phyloP scores from a whole-genome alignment of 2,113 vertebrate species.

The Oxyruncus cristatus region DNA sequence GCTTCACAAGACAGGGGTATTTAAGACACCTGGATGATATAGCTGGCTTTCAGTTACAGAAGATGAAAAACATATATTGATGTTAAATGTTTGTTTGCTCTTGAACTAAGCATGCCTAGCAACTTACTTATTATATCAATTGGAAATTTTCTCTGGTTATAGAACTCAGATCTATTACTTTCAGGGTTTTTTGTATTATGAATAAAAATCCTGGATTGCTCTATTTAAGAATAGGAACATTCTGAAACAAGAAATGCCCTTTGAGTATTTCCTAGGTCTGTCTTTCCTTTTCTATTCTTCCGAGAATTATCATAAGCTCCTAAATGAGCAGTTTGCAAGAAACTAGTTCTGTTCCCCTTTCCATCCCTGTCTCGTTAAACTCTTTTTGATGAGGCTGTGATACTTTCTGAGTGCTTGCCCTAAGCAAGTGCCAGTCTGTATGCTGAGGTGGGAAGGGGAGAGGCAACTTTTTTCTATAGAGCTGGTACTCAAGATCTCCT shows the following conservation, averaged over 20 bases:
- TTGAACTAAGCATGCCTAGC: neutral
- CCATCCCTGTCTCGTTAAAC: neutral
- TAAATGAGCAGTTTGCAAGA: neutral
- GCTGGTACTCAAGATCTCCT: neutral
- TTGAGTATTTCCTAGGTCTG: neutral
- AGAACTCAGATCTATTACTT: neutral
- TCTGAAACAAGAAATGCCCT: neutral
- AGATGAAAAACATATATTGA: neutral
- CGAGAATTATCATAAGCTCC: neutral
- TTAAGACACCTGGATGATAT: neutral
- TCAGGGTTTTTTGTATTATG: neutral
- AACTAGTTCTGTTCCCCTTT: neutral
- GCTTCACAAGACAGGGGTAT: neutral
- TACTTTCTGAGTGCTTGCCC: neutral
- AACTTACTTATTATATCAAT: neutral
- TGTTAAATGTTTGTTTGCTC: neutral
- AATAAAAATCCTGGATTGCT: neutral
- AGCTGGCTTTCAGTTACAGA: neutral
- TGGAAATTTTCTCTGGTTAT: neutral
- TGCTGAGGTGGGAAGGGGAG: neutral
- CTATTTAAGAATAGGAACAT: neutral
- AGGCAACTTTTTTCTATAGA: neutral
- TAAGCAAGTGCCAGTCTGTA: neutral
- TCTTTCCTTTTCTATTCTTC: neutral
- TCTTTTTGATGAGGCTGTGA: neutral